Base-by-base conservation (phyloP, 2,888 invertebrate genomes). In the Proisotoma minuta region DNA sequence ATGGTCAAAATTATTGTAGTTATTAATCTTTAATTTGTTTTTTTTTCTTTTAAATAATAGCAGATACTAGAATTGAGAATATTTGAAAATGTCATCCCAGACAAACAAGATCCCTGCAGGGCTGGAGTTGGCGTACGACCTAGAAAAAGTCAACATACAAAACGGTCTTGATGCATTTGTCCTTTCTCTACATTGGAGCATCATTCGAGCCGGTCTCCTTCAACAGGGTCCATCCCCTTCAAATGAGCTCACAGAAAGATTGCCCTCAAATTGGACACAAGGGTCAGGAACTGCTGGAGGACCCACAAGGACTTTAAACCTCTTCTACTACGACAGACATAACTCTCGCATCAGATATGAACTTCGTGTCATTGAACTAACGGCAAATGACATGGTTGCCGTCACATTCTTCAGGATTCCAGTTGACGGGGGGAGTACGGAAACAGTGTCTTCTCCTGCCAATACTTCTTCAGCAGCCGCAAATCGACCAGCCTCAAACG, bases 181-280 rank as follows among this genome's bases (percentile, higher is more conserved):
- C 1, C 58, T 72, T 2, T 61, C 68, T 2, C 58, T 72, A 2
- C 72, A 72, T 60, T 72, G 70, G 72, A 50, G 67, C 3, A 57
- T 70, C 0, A 60, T 69, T 0, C 58, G 72, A 22, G 65, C 67
- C n/a, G 72, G 72, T 5, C 60, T 72, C 3, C 66, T 68, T 12
- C 49, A 69, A n/a, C 61, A 60, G 23, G 18, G 40, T 2, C 43
- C 24, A 12, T 40, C 58, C 3, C 58, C 54, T 29, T 26, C 52
- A 24, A 48, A 29, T 4, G 63, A 62, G 2, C 39, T 63, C 5
- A 58, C 62, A 2, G 63, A 66, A 43, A 22, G 34, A 8, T 24
- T 63, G 0, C 59, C 65, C 2, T 3, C 49, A 27, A 28, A 53
- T 10, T 51, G 62, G 57, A 24, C 23, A 18, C 64, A 65, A 5